Conservation (phyloP, 2,888 invertebrate species). For the Atrina japonica region DNA sequence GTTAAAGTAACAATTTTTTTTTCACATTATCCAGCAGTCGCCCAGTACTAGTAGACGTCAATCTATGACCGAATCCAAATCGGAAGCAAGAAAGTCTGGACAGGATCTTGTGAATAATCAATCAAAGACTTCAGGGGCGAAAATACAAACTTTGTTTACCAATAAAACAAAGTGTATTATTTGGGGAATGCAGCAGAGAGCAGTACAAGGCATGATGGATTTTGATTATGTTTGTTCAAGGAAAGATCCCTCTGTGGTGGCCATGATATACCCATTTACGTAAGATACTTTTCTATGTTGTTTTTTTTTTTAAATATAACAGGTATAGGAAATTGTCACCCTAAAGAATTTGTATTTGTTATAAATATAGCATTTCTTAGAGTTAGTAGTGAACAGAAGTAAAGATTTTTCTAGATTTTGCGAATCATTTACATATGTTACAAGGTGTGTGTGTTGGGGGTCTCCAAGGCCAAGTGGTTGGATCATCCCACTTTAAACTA, state of each 20-base stretch:
- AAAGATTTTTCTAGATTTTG: too few relatives aligned
- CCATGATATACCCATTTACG: slow-evolving; percentile 98
- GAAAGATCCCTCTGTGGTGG: slow-evolving; percentile 91
- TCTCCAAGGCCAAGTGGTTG: too few relatives aligned
- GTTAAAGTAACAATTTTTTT: too few relatives aligned
- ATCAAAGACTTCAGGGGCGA: not conserved
- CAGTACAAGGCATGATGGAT: slow-evolving; percentile 97
- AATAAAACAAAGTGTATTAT: slow-evolving; percentile 94
- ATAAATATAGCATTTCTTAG: too few relatives aligned
- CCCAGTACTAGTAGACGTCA: slow-evolving; percentile 61
- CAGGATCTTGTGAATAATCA: slow-evolving; percentile 18
- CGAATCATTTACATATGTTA: too few relatives aligned
- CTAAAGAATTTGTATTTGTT: too few relatives aligned
- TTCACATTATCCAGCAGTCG: slow-evolving; percentile 53
- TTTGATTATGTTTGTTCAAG: slow-evolving; percentile 97
- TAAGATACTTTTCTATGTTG: slow-evolving; percentile 61
- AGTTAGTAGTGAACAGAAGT: too few relatives aligned
- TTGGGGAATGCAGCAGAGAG: slow-evolving; percentile 99
- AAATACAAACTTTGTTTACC: slow-evolving; percentile 86
- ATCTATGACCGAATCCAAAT: slow-evolving; percentile 53
- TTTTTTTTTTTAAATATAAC: too few relatives aligned
- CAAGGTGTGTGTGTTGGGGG: too few relatives aligned
- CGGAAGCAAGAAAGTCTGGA: slow-evolving; percentile 23
- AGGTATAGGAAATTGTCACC: too few relatives aligned
- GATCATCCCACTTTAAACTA: too few relatives aligned